Evolutionary conservation across 2,113 vertebrate genomes (phyloP).

Genomic region (Sphaerodactylus townsendi): DNA sequence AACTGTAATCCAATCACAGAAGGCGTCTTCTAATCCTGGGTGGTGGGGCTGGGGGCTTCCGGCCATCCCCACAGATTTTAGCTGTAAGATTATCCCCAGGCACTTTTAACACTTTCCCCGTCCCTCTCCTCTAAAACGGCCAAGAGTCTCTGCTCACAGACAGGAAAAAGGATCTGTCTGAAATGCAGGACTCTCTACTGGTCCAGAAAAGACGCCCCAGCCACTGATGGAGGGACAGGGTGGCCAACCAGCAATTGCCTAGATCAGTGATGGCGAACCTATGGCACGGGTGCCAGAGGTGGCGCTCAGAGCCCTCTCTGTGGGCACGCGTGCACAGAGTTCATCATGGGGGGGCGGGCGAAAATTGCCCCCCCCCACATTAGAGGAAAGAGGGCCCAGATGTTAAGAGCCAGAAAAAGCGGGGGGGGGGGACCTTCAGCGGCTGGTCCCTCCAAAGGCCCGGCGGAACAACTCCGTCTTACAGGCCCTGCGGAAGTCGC

Average conservation of each 20-base stretch:
- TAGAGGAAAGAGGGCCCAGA: too few relatives aligned
- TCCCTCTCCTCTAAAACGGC: not conserved
- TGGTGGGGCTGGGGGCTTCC: not conserved
- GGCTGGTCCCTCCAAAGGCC: too few relatives aligned
- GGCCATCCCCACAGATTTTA: not conserved
- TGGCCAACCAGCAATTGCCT: not conserved
- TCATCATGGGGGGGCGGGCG: too few relatives aligned
- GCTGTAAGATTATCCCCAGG: not conserved
- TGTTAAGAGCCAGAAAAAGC: too few relatives aligned
- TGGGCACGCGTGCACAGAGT: too few relatives aligned
- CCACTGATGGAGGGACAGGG: not conserved
- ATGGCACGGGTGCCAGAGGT: too few relatives aligned
- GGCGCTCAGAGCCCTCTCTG: too few relatives aligned
- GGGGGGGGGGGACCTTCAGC: too few relatives aligned
- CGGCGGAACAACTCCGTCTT: too few relatives aligned
- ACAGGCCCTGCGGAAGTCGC: too few relatives aligned
- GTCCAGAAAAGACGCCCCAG: not conserved
- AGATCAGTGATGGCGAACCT: too few relatives aligned
- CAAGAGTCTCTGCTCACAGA: not conserved
- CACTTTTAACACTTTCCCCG: not conserved
- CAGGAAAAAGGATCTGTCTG: not conserved
- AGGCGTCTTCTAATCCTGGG: not conserved
- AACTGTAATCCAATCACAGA: not conserved
- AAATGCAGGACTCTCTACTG: not conserved
- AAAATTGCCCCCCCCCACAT: too few relatives aligned